These are phyloP conservation scores for Ptiloglossa arizonensis DNA, from an alignment of 1,140 invertebrate genomes.

Conservation along the genomic window DNA sequence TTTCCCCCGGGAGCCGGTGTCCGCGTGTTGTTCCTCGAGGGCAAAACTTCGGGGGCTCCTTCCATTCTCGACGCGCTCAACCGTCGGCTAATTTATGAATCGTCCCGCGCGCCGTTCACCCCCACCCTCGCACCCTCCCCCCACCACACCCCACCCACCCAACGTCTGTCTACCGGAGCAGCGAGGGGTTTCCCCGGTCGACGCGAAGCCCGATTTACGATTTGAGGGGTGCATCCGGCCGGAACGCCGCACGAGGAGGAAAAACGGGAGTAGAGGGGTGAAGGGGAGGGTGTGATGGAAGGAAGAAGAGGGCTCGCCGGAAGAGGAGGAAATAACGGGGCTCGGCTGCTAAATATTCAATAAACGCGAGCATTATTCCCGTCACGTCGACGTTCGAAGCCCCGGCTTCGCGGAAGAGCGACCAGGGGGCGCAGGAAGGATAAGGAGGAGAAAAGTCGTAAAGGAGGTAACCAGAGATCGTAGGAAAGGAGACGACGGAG, in stretches of 20 bases:
- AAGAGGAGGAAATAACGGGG: conserved; percentile 63
- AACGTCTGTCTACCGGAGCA: neutral
- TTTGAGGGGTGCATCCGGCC: conserved; percentile 65
- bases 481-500: no score
- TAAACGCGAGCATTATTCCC: conserved; percentile 76
- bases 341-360: conserved; percentile 77
- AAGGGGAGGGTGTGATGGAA: no score
- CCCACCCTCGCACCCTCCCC: neutral
- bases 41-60: conserved; percentile 9
- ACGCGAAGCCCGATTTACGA: conserved; percentile 72
- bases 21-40: conserved; percentile 6
- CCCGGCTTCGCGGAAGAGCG: conserved; percentile 20
- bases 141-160: no score
- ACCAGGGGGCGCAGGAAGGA: neutral
- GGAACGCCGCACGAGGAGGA: conserved; percentile 41
- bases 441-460: conserved; percentile 48
- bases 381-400: conserved; percentile 69
- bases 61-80: conserved; percentile 4
- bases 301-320: conserved; percentile 14
- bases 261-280: neutral
- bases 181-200: conserved; percentile 28
- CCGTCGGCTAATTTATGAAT: conserved; percentile 49
- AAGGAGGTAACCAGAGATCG: conserved; percentile 1
- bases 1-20: conserved; percentile 6
- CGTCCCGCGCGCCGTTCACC: neutral